Conservation (phyloP, 2,888 invertebrate species). For the Lucinisca nassula region DNA sequence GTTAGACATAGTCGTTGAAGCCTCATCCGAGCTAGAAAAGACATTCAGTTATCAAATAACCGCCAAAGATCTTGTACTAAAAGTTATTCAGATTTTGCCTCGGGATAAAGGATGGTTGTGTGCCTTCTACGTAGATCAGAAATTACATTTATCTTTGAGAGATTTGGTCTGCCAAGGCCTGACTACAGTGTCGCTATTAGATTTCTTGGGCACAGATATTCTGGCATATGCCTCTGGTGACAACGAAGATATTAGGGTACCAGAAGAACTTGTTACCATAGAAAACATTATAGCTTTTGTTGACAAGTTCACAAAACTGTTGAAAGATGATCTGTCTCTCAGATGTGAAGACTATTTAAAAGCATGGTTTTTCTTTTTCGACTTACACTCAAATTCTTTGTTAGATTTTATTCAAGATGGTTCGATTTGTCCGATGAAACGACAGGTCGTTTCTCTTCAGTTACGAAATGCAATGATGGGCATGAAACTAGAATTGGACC, state of each 20-base stretch:
- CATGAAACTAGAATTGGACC: no score
- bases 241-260: not conserved
- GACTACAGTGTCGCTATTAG: not conserved
- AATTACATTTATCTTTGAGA: not conserved
- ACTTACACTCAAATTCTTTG: not conserved
- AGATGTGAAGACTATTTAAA: not conserved
- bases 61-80: not conserved
- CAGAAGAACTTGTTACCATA: not conserved
- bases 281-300: not conserved
- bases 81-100: not conserved
- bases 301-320: not conserved
- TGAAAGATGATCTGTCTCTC: not conserved
- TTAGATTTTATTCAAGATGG: not conserved
- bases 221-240: not conserved
- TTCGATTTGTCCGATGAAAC: no score
- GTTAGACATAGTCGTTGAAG: not conserved
- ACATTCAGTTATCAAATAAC: not conserved
- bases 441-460: no score
- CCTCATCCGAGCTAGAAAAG: not conserved
- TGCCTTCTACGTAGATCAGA: constrained; percentile 26
- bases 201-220: not conserved
- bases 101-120: constrained; percentile 17
- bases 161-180: not conserved
- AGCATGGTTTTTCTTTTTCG: not conserved
- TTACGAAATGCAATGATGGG: no score